Percentiles rank a stretch among this genome's conserved stretches.
Evolutionary conservation across 2,888 invertebrate species (phyloP).

Genomic region (Meiosimyza platycephala): DNA sequence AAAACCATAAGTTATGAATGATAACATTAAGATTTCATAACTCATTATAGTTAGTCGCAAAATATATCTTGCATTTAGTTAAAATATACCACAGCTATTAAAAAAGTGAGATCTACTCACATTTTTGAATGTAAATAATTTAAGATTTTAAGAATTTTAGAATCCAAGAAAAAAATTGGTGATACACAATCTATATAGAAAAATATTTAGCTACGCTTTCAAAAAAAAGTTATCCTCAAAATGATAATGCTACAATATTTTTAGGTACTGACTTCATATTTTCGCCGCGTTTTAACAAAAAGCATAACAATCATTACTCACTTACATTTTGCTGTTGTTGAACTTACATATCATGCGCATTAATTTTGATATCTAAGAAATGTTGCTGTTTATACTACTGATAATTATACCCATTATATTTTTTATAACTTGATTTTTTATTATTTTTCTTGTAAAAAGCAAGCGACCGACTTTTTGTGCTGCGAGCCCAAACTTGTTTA

Average conservation of each 20-base stretch:
- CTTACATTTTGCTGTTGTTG: neutral
- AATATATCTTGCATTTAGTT: too few relatives aligned
- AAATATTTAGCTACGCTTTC: neutral
- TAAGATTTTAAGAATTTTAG: too few relatives aligned
- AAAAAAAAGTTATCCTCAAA: neutral
- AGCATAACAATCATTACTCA: conserved; percentile 6
- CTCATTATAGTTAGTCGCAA: too few relatives aligned
- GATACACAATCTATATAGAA: too few relatives aligned
- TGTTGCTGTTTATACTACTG: conserved; percentile 1
- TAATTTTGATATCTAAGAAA: conserved; percentile 22
- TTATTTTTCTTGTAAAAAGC: neutral
- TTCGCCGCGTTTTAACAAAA: neutral
- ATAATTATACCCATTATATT: conserved; percentile 9
- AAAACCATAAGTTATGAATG: too few relatives aligned
- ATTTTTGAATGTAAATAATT: too few relatives aligned
- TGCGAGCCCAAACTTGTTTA: conserved; percentile 24
- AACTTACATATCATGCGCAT: conserved; percentile 1
- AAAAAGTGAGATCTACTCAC: too few relatives aligned
- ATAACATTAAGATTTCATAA: too few relatives aligned
- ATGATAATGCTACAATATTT: neutral
- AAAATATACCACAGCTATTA: too few relatives aligned
- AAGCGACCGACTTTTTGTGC: neutral
- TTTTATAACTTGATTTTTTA: too few relatives aligned
- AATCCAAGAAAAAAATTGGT: too few relatives aligned
- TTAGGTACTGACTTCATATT: neutral